Conservation (phyloP, 1,140 invertebrate species). For the Triops longicaudatus region DNA sequence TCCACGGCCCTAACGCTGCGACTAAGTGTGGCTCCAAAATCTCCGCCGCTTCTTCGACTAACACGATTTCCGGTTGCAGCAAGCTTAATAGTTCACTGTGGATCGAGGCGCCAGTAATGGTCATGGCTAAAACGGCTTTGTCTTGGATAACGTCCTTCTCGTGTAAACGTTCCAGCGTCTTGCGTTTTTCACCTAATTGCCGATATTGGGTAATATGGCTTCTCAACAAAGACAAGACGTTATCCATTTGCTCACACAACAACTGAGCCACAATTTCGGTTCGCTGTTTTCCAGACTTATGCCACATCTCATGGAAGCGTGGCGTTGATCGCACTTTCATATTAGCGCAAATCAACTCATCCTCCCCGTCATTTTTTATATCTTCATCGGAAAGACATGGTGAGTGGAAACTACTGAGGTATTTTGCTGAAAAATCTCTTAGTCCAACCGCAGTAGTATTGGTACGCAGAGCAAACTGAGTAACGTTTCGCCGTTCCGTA, state of each 20-base stretch:
- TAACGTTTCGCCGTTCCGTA: not conserved
- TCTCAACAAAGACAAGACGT: constrained; percentile 9
- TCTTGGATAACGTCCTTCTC: constrained; percentile 10
- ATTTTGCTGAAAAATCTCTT: not conserved
- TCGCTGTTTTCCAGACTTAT: not conserved
- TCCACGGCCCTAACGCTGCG: constrained; percentile 38
- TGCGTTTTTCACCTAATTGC: constrained; percentile 20
- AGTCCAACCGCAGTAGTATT: not conserved
- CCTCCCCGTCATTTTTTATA: not conserved
- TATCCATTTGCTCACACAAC: constrained; percentile 19
- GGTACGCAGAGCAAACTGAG: not conserved
- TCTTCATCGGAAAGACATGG: no score
- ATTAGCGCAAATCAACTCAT: not conserved
- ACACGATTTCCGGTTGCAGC: constrained; percentile 38
- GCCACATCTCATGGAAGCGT: constrained; percentile 17
- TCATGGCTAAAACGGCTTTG: constrained; percentile 41
- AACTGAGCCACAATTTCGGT: not conserved
- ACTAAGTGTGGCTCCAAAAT: constrained; percentile 43
- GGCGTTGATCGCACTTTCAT: not conserved
- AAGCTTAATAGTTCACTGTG: constrained; percentile 36
- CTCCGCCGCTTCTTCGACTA: constrained; percentile 47
- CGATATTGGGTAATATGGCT: not conserved
- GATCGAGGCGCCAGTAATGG: constrained; percentile 45
- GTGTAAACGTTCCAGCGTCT: constrained; percentile 18
- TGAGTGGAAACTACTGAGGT: not conserved